phyloP scores from a whole-genome alignment of 2,113 vertebrate species.

The Anhinga anhinga region DNA sequence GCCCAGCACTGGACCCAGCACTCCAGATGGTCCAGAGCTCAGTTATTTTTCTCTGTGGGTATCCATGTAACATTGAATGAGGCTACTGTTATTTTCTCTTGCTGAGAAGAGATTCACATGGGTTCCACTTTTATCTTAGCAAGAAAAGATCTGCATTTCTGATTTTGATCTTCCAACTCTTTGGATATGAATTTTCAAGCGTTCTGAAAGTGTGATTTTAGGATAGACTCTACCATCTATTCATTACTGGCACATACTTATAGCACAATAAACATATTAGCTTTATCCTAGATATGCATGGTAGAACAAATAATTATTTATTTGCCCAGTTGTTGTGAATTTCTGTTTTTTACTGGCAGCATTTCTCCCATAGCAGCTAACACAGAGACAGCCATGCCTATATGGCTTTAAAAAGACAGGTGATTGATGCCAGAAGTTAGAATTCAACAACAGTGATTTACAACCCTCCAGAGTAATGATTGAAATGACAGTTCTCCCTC shows the following conservation, averaged over 20 bases:
- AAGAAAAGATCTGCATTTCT: not conserved
- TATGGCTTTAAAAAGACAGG: not conserved
- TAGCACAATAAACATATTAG: not conserved
- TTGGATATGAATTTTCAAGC: not conserved
- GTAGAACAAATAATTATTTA: not conserved
- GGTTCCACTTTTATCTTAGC: not conserved
- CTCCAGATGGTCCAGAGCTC: not conserved
- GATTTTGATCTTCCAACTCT: not conserved
- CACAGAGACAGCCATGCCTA: not conserved
- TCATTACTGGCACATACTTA: not conserved
- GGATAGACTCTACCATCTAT: not conserved
- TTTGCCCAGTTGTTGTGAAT: not conserved
- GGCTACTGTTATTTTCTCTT: not conserved
- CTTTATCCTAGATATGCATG: not conserved
- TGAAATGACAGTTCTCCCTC: not conserved
- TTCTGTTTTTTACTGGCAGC: not conserved
- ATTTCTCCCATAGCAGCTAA: not conserved
- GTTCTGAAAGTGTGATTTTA: not conserved
- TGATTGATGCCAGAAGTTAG: not conserved
- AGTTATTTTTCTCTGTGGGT: not conserved
- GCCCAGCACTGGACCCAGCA: fast-evolving
- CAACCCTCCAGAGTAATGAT: not conserved
- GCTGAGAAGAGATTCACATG: not conserved
- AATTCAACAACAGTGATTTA: not conserved
- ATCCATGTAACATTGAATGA: not conserved